phyloP scores from a whole-genome alignment of 2,888 invertebrate species.

The Rotaria magnacalcarata region DNA sequence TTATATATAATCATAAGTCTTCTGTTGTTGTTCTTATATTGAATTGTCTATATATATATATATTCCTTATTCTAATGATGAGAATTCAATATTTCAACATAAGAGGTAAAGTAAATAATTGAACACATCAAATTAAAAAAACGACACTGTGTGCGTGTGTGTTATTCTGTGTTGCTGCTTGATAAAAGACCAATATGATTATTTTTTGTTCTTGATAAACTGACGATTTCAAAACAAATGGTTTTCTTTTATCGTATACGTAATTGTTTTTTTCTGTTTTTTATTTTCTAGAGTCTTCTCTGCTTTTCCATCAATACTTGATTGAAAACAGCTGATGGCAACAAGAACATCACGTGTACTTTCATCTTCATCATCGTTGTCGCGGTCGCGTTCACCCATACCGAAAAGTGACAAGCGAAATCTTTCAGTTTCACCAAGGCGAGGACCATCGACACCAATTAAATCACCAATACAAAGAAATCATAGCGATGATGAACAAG shows the following conservation, averaged over 20 bases:
- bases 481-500: not conserved
- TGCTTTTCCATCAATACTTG: not conserved
- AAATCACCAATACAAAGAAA: not conserved
- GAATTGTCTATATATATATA: constrained; percentile 6
- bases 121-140: not conserved
- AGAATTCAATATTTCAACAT: not conserved
- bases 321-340: not conserved
- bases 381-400: constrained; percentile 18
- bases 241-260: not conserved
- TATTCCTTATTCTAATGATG: not conserved
- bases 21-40: constrained; percentile 28
- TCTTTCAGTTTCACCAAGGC: not conserved
- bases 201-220: not conserved
- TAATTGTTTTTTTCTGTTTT: not conserved
- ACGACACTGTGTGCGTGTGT: not conserved
- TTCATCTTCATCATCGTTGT: not conserved
- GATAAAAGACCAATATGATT: not conserved
- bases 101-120: constrained; percentile 1
- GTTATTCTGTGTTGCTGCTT: not conserved
- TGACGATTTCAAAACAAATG: not conserved
- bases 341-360: not conserved
- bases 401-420: not conserved
- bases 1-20: not conserved
- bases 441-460: not conserved
- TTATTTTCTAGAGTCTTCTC: not conserved